Percentiles rank a stretch among this genome's conserved stretches.
Conservation (phyloP, 2,888 invertebrate species). For the Euplexia lucipara region DNA sequence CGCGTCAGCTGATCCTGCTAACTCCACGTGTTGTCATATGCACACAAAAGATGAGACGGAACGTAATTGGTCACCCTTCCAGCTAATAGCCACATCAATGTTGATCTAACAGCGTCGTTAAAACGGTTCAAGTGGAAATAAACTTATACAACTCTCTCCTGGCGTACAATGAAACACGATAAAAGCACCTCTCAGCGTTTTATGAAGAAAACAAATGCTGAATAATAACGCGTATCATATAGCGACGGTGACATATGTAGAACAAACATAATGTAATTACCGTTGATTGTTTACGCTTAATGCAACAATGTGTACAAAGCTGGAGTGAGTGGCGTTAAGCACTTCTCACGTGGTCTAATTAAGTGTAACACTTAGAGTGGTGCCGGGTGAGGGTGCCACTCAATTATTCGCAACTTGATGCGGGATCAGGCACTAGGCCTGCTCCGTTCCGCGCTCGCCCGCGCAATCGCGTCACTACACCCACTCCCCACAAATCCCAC, state of each 20-base stretch:
- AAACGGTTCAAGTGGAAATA: constrained; percentile 50
- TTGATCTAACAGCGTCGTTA: constrained; percentile 59
- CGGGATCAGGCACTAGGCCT: constrained; percentile 78
- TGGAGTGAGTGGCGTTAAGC: constrained; percentile 76
- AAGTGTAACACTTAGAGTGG: constrained; percentile 83
- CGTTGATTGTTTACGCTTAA: constrained; percentile 77
- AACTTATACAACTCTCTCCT: constrained; percentile 43
- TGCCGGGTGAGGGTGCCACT: constrained; percentile 80
- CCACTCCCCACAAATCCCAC: constrained; percentile 76
- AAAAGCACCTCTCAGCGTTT: constrained; percentile 39
- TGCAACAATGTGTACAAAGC: constrained; percentile 78
- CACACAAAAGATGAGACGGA: constrained; percentile 39
- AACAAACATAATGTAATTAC: constrained; percentile 64
- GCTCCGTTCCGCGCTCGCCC: constrained; percentile 37
- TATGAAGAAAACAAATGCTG: constrained; percentile 50
- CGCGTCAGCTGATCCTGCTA: constrained; percentile 28
- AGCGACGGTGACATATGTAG: constrained; percentile 54
- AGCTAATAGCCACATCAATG: constrained; percentile 55
- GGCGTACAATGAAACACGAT: constrained; percentile 45
- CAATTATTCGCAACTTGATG: constrained; percentile 88
- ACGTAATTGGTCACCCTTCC: constrained; percentile 57
- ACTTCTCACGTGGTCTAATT: constrained; percentile 87
- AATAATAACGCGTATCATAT: constrained; percentile 57
- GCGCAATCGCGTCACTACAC: constrained; percentile 35
- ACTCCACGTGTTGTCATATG: constrained; percentile 41